Percentiles rank a stretch among this genome's conserved stretches.
These are phyloP conservation scores for Meloidogyne exigua DNA, from an alignment of 1,140 invertebrate species.

Conservation along the genomic window DNA sequence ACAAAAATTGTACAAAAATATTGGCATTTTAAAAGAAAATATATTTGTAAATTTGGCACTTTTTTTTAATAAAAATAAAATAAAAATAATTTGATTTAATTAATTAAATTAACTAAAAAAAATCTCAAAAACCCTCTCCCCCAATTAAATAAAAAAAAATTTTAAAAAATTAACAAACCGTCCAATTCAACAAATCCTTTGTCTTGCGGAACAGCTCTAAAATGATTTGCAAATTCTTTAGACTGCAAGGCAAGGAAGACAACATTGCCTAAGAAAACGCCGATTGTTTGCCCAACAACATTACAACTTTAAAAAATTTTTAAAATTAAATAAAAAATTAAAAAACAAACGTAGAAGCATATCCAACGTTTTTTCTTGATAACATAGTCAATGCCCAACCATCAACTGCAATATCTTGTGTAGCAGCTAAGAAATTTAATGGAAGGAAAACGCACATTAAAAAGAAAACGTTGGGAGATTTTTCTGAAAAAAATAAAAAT, in stretches of 20 bases:
- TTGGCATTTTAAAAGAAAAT: background rate
- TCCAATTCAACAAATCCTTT: conserved; percentile 81
- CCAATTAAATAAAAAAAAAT: too few species aligned
- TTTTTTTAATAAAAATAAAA: background rate
- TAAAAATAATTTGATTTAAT: too few species aligned
- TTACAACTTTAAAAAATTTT: conserved; percentile 70
- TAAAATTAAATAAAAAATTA: background rate
- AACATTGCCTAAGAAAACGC: conserved; percentile 94
- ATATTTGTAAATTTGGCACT: background rate
- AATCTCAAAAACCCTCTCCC: too few species aligned
- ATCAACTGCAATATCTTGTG: conserved; percentile 98
- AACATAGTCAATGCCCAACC: conserved; percentile 99
- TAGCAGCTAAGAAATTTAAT: conserved; percentile 92
- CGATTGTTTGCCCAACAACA: conserved; percentile 93
- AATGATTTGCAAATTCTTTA: conserved; percentile 85
- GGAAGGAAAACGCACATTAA: conserved; percentile 84
- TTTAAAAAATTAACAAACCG: conserved; percentile 67
- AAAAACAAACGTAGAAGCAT: conserved; percentile 78
- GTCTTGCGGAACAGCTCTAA: conserved; percentile 74
- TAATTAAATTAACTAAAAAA: too few species aligned
- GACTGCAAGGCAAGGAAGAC: conserved; percentile 96
- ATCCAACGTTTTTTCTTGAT: conserved; percentile 89
- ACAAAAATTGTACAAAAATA: background rate
- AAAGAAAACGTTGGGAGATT: conserved; percentile 75
- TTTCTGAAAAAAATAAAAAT: background rate